Conservation (phyloP, 2,888 invertebrate genomes). For the Labia minor region DNA sequence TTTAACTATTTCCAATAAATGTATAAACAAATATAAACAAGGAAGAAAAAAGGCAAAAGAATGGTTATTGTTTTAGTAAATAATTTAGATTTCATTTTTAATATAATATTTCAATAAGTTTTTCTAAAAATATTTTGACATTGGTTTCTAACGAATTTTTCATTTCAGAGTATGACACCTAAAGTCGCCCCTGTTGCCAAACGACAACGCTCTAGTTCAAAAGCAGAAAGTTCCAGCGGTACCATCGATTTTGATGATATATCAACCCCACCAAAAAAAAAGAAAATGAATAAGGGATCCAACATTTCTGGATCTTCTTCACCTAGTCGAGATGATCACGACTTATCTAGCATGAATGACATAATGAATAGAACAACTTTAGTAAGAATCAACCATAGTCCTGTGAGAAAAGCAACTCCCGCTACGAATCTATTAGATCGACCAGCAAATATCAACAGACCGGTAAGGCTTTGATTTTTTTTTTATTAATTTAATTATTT, state of each 20-base stretch:
- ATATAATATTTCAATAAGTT: background rate
- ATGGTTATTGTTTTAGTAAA: no score
- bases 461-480: constrained; percentile 46
- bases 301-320: background rate
- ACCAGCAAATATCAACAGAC: constrained; percentile 54
- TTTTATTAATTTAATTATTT: background rate
- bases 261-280: background rate
- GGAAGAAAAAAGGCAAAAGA: no score
- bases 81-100: no score
- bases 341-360: background rate
- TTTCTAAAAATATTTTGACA: no score
- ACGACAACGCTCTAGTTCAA: background rate
- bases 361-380: background rate
- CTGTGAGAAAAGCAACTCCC: constrained; percentile 40
- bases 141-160: no score
- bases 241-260: background rate
- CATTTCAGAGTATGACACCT: background rate
- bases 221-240: background rate
- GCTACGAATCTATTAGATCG: constrained; percentile 52
- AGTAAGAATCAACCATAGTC: constrained; percentile 28
- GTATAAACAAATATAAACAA: no score
- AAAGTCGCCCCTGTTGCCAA: background rate
- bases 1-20: no score
- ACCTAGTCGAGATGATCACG: background rate
- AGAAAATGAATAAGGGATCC: background rate